Evolutionary conservation across 2,888 invertebrate species (phyloP), one percentile per base, ranked within the genome.

Genomic region (Arrhopalites spinosus): DNA sequence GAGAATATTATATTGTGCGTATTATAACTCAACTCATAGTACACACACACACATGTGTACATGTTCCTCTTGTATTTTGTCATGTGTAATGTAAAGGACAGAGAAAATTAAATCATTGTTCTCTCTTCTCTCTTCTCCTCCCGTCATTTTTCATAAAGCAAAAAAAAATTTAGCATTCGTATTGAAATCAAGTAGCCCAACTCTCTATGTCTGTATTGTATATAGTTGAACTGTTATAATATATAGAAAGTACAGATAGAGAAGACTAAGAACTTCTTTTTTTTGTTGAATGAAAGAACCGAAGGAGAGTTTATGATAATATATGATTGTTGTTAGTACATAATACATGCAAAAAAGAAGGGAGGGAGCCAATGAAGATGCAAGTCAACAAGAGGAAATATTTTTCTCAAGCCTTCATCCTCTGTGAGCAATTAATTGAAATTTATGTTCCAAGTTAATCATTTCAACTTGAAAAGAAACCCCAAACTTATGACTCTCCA

Each of bases 401-500:
- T 61, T 74, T 77, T 77, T 75, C 72, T 70, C 72, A 73, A 70
- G 71, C 72, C 61, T 75, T 72, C 77, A 75, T 77, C 74, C 77
- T 74, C 72, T 72, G 72, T 77, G 75, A 77, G 77, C 77, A 77
- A 77, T 77, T 77, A 77, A 77, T 77, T 77, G 77, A 77, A 77
- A 77, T 77, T 77, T 77, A 77, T 77, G 77, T 77, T 74, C 66
- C 27, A 74, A 74, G 77, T 77, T 77, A 77, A 77, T 77, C 77
- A 77, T 77, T 77, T 71, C 71, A 77, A 71, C 74, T 70, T 47
- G 23, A 70, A 56, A 25, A n/a, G n/a, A n/a, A n/a, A n/a, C n/a
- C n/a, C 69, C 43, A 29, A n/a, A 61, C 61, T 61, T 67, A 20
- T 25, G 45, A 67, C 45, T 43, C 13, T n/a, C 56, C 23, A n/a